Base-by-base conservation (phyloP, 2,888 invertebrate species). In the Thelaira solivaga region DNA sequence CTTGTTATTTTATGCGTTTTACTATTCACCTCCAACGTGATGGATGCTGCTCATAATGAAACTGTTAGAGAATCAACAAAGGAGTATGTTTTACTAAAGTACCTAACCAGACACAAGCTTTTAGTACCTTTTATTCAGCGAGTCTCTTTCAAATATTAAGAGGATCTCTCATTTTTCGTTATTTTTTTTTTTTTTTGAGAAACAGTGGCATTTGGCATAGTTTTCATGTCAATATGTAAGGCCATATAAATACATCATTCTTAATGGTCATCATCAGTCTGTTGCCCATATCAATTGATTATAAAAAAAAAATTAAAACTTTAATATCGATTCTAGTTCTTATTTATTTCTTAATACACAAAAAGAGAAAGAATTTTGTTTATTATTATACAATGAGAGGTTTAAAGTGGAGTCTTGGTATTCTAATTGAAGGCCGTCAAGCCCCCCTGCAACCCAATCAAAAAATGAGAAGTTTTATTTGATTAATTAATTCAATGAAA, bases 231-330 rank as follows among this genome's bases (percentile, higher is more conserved):
- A 85, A 83, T 86, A 84, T 83, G 85, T 84, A 82, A 83, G 85
- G 85, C 85, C 86, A 86, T 86, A 86, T 85, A 83, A 85, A 86
- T 86, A 84, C 87, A 86, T 86, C 86, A 86, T 86, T 86, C 85
- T 71, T 85, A 87, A 86, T 87, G 86, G 85, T 85, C 86, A 86
- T 85, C 86, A 87, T 86, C 86, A 86, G 86, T 86, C 87, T 80
- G 83, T 74, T 84, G 84, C 82, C 81, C 83, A 81, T 86, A 86
- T 86, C 87, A 86, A 85, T 83, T 83, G 82, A 83, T 82, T 82
- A 78, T 81, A 51, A 55, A 49, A 53, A 74, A 59, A 36, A 71
- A 61, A 69, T 82, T 83, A 65, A 59, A 61, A 64, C 34, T 71
- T 73, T 20, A 75, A 61, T 22, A 34, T n/a, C n/a, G n/a, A n/a